Base-by-base conservation (phyloP, 2,888 invertebrate species). In the Synanthedon tipuliformis region DNA sequence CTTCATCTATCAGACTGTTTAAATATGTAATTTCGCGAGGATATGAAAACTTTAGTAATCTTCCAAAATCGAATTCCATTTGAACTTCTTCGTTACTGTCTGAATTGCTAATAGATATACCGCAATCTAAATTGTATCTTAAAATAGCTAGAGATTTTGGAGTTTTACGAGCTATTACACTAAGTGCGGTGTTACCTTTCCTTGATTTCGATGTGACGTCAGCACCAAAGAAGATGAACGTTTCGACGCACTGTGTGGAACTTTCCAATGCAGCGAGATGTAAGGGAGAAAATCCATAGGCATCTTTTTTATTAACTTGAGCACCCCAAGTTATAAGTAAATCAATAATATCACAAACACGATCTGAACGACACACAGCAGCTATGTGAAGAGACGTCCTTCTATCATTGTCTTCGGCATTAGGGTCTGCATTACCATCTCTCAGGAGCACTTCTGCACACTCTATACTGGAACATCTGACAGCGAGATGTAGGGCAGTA, bases 221-320 rank as follows among this genome's bases (percentile, higher is more conserved):
- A 1, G 94, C 95, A 12, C 95, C 95, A 62, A 94, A 90, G 65
- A 92, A 93, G 53, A 96, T 93, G 23, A 96, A 75, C 56, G 94
- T 91, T 71, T 95, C 94, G 0, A 95, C 95, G 73, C 95, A 95
- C 64, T 92, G 92, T 0, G 94, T 92, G 41, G 95, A 81, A 55
- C 95, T 95, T 70, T 95, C 95, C 58, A 95, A 84, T 1, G 95
- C 95, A 8, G 95, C 95, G 50, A 95, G 88, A 74, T 96, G 95
- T 11, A 96, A 81, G 0, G 95, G 93, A 0, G 95, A 94, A 68
- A 94, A 94, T 0, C 95, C 95, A 61, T 94, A 95, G 59, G 92
- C 93, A 65, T 95, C 96, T 71, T 93, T 93, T 57, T 92, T 91
- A 67, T 95, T 95, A 0, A 95, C 93, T 69, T 94, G 92, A 12